Evolutionary conservation across 1,140 invertebrate genomes (phyloP).

Genomic region (Neuroterus valhalla): DNA sequence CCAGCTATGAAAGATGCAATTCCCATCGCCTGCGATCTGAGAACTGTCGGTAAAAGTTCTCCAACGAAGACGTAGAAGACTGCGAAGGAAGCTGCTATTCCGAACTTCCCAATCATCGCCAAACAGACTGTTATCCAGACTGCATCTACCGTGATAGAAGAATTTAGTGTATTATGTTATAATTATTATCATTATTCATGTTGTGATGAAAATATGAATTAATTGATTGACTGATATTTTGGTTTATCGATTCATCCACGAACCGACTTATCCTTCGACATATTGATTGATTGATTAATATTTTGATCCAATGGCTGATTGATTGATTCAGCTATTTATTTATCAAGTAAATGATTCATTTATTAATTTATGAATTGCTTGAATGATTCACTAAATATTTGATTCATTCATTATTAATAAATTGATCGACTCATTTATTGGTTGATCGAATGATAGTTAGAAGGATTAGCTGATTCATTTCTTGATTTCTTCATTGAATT

Average conservation of each 20-base stretch:
- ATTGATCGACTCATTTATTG: too few species aligned
- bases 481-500: too few species aligned
- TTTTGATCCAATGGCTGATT: constrained; percentile 6
- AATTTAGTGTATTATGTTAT: neutral
- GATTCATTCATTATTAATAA: too few species aligned
- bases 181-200: too few species aligned
- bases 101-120: constrained; percentile 81
- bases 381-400: too few species aligned
- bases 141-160: constrained; percentile 68
- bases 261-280: constrained; percentile 22
- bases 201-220: too few species aligned
- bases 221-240: too few species aligned
- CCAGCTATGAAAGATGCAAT: constrained; percentile 81
- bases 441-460: too few species aligned
- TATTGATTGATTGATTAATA: constrained; percentile 27
- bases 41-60: constrained; percentile 80
- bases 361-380: too few species aligned
- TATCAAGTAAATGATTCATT: too few species aligned
- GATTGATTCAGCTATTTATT: too few species aligned
- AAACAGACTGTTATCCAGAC: constrained; percentile 79
- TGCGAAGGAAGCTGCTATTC: constrained; percentile 80
- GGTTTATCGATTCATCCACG: too few species aligned
- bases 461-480: neutral
- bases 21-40: constrained; percentile 82
- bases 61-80: constrained; percentile 83